Evolutionary conservation across 2,797 vertebrate genomes (phyloP).

Genomic region (Anguilla anguilla): DNA sequence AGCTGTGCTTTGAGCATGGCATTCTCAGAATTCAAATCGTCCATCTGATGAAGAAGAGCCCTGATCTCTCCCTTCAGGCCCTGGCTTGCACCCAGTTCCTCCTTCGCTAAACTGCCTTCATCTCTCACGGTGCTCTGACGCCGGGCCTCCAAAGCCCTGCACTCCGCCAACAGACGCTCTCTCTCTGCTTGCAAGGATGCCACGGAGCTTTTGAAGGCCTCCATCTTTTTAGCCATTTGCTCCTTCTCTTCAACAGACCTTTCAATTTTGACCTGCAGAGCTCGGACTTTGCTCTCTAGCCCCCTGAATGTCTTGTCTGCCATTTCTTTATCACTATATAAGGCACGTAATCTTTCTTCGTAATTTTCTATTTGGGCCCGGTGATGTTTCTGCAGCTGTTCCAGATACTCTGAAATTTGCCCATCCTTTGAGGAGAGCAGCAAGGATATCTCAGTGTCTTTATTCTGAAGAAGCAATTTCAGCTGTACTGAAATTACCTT

Average conservation of each 20-base stretch:
- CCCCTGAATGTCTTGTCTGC: slow-evolving; percentile 63
- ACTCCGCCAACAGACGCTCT: slow-evolving; percentile 74
- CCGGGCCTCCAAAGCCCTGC: slow-evolving; percentile 71
- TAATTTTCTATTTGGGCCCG: slow-evolving; percentile 71
- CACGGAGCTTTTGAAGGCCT: slow-evolving; percentile 78
- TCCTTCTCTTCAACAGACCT: slow-evolving; percentile 71
- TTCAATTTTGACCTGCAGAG: slow-evolving; percentile 65
- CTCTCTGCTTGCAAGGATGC: slow-evolving; percentile 81
- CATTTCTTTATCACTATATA: slow-evolving; percentile 68
- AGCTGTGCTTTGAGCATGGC: slow-evolving; percentile 88
- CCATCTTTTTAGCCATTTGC: slow-evolving; percentile 68
- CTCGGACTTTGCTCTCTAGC: slow-evolving; percentile 69
- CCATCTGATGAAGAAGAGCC: slow-evolving; percentile 77
- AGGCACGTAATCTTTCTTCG: slow-evolving; percentile 70
- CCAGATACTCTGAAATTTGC: slow-evolving; percentile 80
- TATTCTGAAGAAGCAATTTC: slow-evolving; percentile 78
- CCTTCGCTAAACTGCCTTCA: slow-evolving; percentile 65
- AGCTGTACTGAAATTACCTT: slow-evolving; percentile 76
- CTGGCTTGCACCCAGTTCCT: slow-evolving; percentile 63
- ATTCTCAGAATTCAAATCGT: slow-evolving; percentile 90
- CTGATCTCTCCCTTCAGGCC: slow-evolving; percentile 80
- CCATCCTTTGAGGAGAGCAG: slow-evolving; percentile 81
- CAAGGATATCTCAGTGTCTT: slow-evolving; percentile 84
- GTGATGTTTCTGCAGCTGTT: slow-evolving; percentile 77
- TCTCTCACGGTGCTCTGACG: slow-evolving; percentile 62